phyloP scores from a whole-genome alignment of 2,888 invertebrate species.

The Tenthredo amoena region DNA sequence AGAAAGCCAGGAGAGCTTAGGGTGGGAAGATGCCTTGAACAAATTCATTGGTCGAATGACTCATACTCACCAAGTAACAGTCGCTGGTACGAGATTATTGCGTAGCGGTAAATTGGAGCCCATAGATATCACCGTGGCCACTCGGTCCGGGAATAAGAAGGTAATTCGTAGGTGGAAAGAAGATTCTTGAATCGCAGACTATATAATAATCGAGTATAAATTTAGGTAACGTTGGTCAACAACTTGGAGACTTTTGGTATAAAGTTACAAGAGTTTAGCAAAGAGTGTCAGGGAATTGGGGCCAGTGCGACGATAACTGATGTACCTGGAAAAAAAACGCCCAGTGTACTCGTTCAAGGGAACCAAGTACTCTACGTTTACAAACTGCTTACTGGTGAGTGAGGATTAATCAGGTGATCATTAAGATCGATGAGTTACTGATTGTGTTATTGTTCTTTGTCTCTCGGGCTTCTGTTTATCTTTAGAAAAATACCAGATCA shows the following conservation, averaged over 20 bases:
- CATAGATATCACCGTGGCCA: conserved; percentile 87
- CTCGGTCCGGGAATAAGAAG: conserved; percentile 93
- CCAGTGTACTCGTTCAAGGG: conserved; percentile 93
- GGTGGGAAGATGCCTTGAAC: conserved; percentile 87
- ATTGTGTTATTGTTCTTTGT: conserved; percentile 63
- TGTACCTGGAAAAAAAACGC: conserved; percentile 85
- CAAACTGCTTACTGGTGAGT: conserved; percentile 79
- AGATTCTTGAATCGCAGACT: not conserved
- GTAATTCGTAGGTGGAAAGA: conserved; percentile 76
- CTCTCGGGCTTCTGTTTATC: conserved; percentile 71
- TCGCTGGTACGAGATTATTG: conserved; percentile 79
- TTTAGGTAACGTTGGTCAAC: conserved; percentile 91
- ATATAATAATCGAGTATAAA: not conserved
- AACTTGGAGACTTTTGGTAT: conserved; percentile 94
- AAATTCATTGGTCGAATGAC: conserved; percentile 86
- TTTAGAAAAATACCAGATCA: conserved; percentile 88
- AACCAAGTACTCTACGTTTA: conserved; percentile 87
- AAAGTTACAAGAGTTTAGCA: conserved; percentile 87
- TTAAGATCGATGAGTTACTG: not conserved
- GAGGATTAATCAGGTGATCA: not conserved
- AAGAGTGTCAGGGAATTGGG: conserved; percentile 92
- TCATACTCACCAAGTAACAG: conserved; percentile 83
- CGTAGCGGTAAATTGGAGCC: conserved; percentile 87
- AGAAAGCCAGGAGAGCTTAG: conserved; percentile 78
- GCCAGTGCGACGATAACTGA: conserved; percentile 91